Base-by-base conservation (phyloP, 2,113 vertebrate genomes). In the Corythoichthys intestinalis region DNA sequence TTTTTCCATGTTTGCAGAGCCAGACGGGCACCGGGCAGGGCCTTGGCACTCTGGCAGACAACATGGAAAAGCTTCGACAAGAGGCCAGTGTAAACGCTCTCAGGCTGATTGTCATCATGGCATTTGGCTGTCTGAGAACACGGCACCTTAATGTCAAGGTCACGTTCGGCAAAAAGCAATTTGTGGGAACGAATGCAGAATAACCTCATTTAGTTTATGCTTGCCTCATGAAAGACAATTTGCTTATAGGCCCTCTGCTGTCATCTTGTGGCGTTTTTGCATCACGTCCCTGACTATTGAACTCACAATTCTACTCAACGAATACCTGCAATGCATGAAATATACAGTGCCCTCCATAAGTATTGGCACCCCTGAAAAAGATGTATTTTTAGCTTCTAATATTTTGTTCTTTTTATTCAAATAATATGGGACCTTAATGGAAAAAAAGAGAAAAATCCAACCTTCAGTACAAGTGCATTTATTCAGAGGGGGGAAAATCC, bases 1-100 rank as follows among this genome's bases (percentile, higher is more conserved):
- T 59, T 83, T 86, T 88, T 86, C 83, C 83, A 75, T 87, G 84
- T 86, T 84, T 81, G 65, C 68, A 60, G 63, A 73, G 60, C 49
- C 35, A 38, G 70, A 37, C 34, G 48, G 48, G 46, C 47, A 38
- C 47, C 17, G 48, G 47, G 64, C 48, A 52, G 65, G 65, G 64
- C 35, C 15, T 41, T 68, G 69, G 70, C 67, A 78, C 48, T 71
- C 50, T 87, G 84, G 84, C 84, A 85, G 69, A 69, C 48, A 4
- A 12, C 52, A 71, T 74, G 83, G 83, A 87, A 87, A 87, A 87
- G 41, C 74, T 71, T 56, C 69, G 74, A 41, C 73, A 77, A 52
- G 46, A 65, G 8, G 66, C 71, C 78, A 83, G 70, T 52, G 64
- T 54, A 79, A 85, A 76, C 57, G 0, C 13, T 73, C 17, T 6